A percentile compares a stretch with the other conserved stretches of the same genome.
Conservation (phyloP, 2,113 vertebrate species). For the Picathartes gymnocephalus region DNA sequence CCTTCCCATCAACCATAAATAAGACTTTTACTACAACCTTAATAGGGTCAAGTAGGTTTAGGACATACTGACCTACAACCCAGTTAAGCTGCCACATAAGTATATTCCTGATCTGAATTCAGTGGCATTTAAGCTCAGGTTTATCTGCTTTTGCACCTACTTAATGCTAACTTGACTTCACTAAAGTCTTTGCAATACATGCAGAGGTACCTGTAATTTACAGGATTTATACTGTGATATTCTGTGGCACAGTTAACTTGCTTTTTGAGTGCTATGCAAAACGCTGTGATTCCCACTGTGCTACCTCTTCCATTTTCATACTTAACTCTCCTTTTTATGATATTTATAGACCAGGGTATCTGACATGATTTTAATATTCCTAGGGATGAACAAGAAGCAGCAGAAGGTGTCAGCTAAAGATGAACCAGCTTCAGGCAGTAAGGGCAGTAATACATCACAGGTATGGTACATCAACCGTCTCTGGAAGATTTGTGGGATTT, state of each 20-base stretch:
- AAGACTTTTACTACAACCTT: background rate
- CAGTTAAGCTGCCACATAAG: background rate
- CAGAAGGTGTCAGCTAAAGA: conserved; percentile 89
- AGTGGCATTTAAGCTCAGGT: background rate
- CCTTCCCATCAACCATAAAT: background rate
- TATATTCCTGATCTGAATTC: background rate
- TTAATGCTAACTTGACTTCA: background rate
- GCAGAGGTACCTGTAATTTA: background rate
- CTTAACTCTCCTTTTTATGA: background rate
- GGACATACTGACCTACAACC: background rate
- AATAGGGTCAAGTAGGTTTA: background rate
- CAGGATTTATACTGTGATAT: background rate
- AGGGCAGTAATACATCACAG: conserved; percentile 79
- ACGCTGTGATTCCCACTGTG: background rate
- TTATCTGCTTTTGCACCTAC: background rate
- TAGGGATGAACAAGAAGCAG: conserved; percentile 93
- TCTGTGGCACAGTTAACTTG: background rate
- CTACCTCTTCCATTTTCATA: background rate
- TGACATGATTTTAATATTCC: conserved; percentile 45
- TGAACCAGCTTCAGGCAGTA: conserved; percentile 82
- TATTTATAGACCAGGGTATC: background rate
- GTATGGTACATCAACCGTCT: conserved; percentile 35
- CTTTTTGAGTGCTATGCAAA: background rate
- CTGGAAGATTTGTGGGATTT: background rate
- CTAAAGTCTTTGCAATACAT: background rate